phyloP scores from a whole-genome alignment of 2,797 vertebrate genomes.

The Acanthis flammea region DNA sequence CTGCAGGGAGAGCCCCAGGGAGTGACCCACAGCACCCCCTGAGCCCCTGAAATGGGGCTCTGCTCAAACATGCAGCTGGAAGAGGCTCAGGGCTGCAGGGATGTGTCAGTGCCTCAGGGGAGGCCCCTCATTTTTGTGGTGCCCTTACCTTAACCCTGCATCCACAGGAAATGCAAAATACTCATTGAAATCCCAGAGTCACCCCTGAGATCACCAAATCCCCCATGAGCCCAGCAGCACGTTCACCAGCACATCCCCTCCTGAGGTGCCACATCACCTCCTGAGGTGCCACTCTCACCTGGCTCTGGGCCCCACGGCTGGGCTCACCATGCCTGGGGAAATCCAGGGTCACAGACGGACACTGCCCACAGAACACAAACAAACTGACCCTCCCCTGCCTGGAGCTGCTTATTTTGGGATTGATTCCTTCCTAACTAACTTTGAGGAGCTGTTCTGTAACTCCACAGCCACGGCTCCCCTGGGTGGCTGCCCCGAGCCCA shows the following conservation, averaged over 20 bases:
- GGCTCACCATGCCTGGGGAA: neutral
- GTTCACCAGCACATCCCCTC: accelerated
- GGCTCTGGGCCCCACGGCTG: accelerated
- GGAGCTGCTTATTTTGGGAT: too few relatives aligned
- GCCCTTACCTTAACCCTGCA: neutral
- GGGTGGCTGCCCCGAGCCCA: neutral
- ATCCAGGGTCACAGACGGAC: accelerated
- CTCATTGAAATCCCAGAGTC: accelerated
- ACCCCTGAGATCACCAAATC: neutral
- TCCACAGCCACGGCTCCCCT: accelerated
- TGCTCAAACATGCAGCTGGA: accelerated
- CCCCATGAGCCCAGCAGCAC: accelerated
- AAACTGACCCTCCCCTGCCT: neutral
- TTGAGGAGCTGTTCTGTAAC: neutral
- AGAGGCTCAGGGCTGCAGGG: neutral
- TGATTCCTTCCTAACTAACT: neutral
- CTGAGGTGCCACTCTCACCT: neutral
- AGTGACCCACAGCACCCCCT: neutral
- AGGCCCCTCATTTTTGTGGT: neutral
- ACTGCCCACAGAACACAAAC: neutral
- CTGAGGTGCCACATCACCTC: neutral
- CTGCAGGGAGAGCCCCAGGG: neutral
- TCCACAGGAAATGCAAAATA: neutral
- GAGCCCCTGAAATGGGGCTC: neutral
- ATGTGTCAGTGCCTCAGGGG: accelerated